A percentile compares a stretch with the other conserved stretches of the same genome.
These are phyloP conservation scores for Echiichthys vipera DNA, from an alignment of 2,797 vertebrate genomes.

Conservation along the genomic window DNA sequence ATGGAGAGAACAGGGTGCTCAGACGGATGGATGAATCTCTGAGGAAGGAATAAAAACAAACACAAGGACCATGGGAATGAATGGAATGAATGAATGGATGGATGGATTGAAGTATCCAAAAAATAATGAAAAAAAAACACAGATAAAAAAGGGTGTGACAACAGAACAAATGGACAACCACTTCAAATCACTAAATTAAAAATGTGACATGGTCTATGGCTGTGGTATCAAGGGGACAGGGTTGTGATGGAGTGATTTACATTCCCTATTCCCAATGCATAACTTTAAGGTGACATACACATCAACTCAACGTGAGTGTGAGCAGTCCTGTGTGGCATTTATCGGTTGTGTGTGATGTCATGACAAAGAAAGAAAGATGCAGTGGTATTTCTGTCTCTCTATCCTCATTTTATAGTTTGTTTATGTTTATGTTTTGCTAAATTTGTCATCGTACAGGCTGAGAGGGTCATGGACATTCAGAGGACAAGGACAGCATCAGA, in stretches of 20 bases:
- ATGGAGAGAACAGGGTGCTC: conserved; percentile 91
- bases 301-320: conserved; percentile 56
- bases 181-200: conserved; percentile 48
- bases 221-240: conserved; percentile 35
- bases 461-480: conserved; percentile 77
- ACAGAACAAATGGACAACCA: conserved; percentile 41
- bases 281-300: conserved; percentile 57
- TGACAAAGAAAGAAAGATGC: conserved; percentile 41
- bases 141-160: conserved; percentile 48
- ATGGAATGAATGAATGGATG: conserved; percentile 63
- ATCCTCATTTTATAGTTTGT: conserved; percentile 45
- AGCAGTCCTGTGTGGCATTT: conserved; percentile 56
- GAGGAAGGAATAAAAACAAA: conserved; percentile 79
- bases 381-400: conserved; percentile 56
- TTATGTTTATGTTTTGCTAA: conserved; percentile 18
- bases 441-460: conserved; percentile 49
- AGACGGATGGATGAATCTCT: conserved; percentile 88
- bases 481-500: conserved; percentile 79
- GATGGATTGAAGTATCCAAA: conserved; percentile 64
- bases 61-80: conserved; percentile 76
- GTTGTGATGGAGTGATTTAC: conserved; percentile 49
- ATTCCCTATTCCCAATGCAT: conserved; percentile 54
- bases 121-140: conserved; percentile 59
- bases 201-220: conserved; percentile 45
- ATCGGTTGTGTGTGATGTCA: conserved; percentile 56